phyloP scores from a whole-genome alignment of 1,140 invertebrate genomes.

The Diplogasteroides magnus region DNA sequence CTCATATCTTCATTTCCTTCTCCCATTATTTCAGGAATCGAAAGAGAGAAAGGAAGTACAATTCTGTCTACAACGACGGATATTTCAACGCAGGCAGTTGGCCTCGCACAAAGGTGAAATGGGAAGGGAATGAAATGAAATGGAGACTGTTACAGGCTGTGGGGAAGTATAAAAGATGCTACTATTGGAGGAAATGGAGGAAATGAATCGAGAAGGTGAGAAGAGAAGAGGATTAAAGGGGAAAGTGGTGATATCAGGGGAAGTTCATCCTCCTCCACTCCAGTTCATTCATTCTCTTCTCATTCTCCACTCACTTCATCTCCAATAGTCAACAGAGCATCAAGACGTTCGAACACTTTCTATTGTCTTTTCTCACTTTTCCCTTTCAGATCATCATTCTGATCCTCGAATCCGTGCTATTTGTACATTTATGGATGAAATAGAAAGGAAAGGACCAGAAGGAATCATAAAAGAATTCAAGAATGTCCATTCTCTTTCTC shows the following conservation, averaged over 20 bases:
- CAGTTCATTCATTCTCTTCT: no score
- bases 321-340: neutral
- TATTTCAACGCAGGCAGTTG: no score
- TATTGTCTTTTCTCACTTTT: neutral
- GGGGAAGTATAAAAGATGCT: conserved; percentile 9
- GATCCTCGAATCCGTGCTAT: neutral
- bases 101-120: no score
- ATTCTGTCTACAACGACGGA: no score
- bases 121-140: no score
- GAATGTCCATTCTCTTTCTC: neutral
- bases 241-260: no score
- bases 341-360: neutral
- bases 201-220: neutral
- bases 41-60: no score
- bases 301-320: neutral
- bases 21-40: no score
- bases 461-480: neutral
- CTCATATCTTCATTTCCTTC: no score
- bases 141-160: neutral
- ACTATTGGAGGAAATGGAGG: conserved; percentile 19
- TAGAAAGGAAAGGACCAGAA: neutral
- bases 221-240: no score
- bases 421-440: neutral
- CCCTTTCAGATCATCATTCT: neutral
- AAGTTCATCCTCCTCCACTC: no score